Conservation (phyloP, 2,113 vertebrate genomes). For the Platycercus adscitus region DNA sequence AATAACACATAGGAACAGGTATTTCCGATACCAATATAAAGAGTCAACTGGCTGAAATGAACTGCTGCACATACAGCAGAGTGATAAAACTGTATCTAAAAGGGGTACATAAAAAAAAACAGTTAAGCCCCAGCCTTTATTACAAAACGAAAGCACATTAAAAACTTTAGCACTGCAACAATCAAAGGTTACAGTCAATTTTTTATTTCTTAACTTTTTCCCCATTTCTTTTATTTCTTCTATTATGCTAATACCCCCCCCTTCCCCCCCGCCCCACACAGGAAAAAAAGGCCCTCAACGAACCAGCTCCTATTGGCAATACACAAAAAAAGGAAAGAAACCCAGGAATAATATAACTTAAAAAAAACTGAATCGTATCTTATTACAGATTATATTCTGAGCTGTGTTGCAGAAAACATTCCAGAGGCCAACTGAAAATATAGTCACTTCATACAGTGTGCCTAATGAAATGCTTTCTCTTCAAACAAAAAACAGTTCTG, state of each 20-base stretch:
- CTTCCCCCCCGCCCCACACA: fast-evolving
- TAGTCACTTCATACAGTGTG: background rate
- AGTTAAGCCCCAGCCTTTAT: background rate
- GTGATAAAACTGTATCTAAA: background rate
- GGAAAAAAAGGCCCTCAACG: background rate
- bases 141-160: background rate
- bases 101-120: background rate
- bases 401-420: background rate
- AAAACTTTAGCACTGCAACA: background rate
- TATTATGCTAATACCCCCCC: background rate
- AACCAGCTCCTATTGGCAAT: background rate
- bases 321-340: background rate
- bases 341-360: background rate
- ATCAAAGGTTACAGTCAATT: background rate
- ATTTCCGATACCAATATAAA: background rate
- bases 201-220: background rate
- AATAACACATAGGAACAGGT: slow-evolving; percentile 33
- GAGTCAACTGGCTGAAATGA: background rate
- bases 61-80: background rate
- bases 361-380: background rate
- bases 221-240: background rate
- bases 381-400: background rate
- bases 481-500: background rate
- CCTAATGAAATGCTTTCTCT: background rate
- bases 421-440: background rate